phyloP scores from a whole-genome alignment of 2,113 vertebrate genomes.

The Lichenostomus cassidix region DNA sequence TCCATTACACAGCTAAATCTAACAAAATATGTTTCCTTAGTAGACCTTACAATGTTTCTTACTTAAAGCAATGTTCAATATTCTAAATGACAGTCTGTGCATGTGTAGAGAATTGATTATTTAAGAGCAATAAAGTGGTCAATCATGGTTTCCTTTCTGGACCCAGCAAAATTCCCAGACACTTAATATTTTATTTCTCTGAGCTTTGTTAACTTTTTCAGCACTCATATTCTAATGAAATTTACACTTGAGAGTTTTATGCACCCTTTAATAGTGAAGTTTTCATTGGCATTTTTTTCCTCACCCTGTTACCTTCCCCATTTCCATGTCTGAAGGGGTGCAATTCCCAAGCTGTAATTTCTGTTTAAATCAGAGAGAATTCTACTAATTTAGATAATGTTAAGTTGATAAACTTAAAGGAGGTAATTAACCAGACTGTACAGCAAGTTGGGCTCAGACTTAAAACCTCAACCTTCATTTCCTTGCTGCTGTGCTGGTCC shows the following conservation, averaged over 20 bases:
- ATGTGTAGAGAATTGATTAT: background rate
- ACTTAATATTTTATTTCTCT: background rate
- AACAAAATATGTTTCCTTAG: background rate
- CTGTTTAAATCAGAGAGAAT: background rate
- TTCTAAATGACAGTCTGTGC: background rate
- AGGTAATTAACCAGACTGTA: background rate
- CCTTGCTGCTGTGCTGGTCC: background rate
- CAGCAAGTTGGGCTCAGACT: background rate
- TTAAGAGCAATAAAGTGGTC: background rate
- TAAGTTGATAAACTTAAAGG: background rate
- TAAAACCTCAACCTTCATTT: background rate
- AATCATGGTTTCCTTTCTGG: background rate
- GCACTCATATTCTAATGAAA: background rate
- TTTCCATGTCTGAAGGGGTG: background rate
- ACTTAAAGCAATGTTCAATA: background rate
- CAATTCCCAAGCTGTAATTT: background rate
- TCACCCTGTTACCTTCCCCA: background rate
- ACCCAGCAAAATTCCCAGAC: background rate
- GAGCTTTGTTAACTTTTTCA: background rate
- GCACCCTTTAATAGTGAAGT: background rate
- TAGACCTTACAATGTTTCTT: background rate
- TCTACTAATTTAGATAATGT: background rate
- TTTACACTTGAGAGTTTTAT: background rate
- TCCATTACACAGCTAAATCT: background rate
- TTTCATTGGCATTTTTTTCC: background rate